phyloP scores from a whole-genome alignment of 2,888 invertebrate genomes.

The Choreutis nemorana region DNA sequence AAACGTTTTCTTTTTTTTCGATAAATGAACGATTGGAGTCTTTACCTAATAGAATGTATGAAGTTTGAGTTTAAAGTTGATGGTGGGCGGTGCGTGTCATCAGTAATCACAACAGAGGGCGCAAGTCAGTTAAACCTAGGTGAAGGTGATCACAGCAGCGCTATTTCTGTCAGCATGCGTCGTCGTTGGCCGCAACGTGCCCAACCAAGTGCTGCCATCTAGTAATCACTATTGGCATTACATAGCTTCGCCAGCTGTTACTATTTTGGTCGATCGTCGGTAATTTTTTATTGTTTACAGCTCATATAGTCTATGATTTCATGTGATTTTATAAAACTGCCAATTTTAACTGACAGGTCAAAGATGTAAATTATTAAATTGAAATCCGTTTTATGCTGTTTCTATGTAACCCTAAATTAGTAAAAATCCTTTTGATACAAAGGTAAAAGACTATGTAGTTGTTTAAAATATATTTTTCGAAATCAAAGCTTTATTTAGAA shows the following conservation, averaged over 20 bases:
- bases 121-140: conserved; percentile 43
- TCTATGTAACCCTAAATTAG: too few species aligned
- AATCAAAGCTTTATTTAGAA: not conserved
- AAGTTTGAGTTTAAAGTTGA: too few species aligned
- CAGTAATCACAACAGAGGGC: conserved; percentile 24
- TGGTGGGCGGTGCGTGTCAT: conserved; percentile 16
- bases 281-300: conserved; percentile 27
- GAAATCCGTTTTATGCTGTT: too few species aligned
- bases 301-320: conserved; percentile 9
- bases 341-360: too few species aligned
- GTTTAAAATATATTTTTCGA: not conserved
- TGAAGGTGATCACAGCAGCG: conserved; percentile 54
- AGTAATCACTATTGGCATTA: conserved; percentile 30
- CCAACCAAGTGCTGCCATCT: conserved; percentile 49
- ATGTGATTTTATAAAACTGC: too few species aligned
- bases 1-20: too few species aligned
- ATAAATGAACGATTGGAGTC: too few species aligned
- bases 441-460: too few species aligned
- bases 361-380: too few species aligned
- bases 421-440: too few species aligned
- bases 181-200: conserved; percentile 22
- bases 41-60: not conserved
- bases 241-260: conserved; percentile 41
- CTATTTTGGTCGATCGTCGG: conserved; percentile 52
- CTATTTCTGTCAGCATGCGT: conserved; percentile 59